Conservation (phyloP, 2,888 invertebrate genomes). For the Synergus japonicus region DNA sequence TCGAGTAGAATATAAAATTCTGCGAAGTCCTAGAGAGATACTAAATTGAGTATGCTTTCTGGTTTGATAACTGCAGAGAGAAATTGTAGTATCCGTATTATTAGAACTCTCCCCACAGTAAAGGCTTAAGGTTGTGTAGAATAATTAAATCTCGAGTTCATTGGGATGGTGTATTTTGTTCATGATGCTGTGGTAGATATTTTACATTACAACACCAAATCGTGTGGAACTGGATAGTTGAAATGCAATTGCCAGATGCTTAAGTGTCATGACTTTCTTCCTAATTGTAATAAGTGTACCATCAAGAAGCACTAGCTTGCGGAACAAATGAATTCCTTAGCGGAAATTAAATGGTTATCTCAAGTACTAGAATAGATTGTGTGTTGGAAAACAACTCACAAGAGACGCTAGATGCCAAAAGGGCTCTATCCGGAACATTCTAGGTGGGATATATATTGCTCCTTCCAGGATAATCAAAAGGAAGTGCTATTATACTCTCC, state of each 20-base stretch:
- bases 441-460: not conserved
- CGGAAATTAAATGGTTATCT: slow-evolving; percentile 56
- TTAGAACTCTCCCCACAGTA: not conserved
- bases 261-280: slow-evolving; percentile 36
- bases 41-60: not conserved
- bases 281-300: slow-evolving; percentile 42
- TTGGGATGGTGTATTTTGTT: slow-evolving; percentile 7
- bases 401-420: slow-evolving; percentile 48
- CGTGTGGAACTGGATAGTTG: slow-evolving; percentile 18
- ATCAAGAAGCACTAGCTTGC: slow-evolving; percentile 45
- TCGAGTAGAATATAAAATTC: not conserved
- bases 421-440: not conserved
- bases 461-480: slow-evolving; percentile 15
- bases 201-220: slow-evolving; percentile 21
- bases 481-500: not conserved
- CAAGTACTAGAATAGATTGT: slow-evolving; percentile 51
- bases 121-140: not conserved
- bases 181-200: not conserved
- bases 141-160: slow-evolving; percentile 30
- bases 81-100: not conserved
- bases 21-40: not conserved
- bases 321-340: slow-evolving; percentile 55
- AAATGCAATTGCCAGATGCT: slow-evolving; percentile 43
- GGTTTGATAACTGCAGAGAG: not conserved
- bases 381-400: slow-evolving; percentile 50